Base-by-base conservation (phyloP, 2,888 invertebrate genomes). In the Dasysyrphus tricinctus region DNA sequence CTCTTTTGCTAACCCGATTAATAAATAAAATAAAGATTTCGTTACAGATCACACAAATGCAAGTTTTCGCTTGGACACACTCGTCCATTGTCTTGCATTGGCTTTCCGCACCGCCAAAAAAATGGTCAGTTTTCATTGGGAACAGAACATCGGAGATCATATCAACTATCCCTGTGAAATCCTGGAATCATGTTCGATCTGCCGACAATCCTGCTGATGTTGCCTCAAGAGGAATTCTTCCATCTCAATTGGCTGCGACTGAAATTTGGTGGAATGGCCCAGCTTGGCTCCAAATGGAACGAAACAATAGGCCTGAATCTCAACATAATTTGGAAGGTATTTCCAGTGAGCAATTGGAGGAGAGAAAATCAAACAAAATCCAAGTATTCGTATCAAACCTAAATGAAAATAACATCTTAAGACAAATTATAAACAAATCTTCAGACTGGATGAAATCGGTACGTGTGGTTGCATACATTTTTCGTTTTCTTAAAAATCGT, bases 101-200 rank as follows among this genome's bases (percentile, higher is more conserved):
- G 65, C 56, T 57, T 5, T 32, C 76, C 7, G 65, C 56, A 14
- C 44, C 65, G 16, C 75, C 75, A 3, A 63, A 74, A 63, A 74
- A 54, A 32, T 63, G 74, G 63, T 63, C 74, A 7, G 54, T 75
- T 32, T 75, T 75, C 5, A 34, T 65, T 42, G 51, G 42, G 5
- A 63, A 75, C 8, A 39, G 63, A 12, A 75, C 74, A 5, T 51
- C 86, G 14, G 75, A 87, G 57, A 88, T 88, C n/a, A n/a, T 83
- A 1, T 77, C 88, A 7, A 42, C 77, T 42, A 37, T 69, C 0
- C 57, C 77, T 14, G 1, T 37, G 5, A 69, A 37, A n/a, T 47
- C 16, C 1, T 84, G 75, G 84, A 54, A 69, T 51, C 75, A 79
- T 44, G 65, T 84, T 39, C 56, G 47, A 8, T 61, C 84, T 34